Conservation (phyloP, 1,140 invertebrate species). For the Eulimnadia texana region DNA sequence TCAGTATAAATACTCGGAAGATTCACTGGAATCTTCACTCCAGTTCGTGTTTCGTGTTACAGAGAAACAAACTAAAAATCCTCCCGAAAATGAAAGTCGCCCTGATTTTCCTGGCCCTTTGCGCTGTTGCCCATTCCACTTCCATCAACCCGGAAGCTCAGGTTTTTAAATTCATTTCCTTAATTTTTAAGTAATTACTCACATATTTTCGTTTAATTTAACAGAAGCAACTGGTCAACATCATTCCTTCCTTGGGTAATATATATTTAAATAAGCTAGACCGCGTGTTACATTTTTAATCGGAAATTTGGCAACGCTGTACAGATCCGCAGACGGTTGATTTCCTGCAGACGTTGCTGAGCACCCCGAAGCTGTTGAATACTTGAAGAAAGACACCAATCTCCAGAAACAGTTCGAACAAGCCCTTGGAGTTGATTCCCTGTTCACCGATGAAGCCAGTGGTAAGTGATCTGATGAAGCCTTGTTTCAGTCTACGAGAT, state of each 20-base stretch:
- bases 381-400: background rate
- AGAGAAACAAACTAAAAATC: too few species aligned
- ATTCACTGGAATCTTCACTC: too few species aligned
- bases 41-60: too few species aligned
- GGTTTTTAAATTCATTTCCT: background rate
- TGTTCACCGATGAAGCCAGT: background rate
- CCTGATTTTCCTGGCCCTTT: background rate
- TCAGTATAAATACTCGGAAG: too few species aligned
- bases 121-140: background rate
- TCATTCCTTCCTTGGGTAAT: background rate
- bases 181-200: background rate
- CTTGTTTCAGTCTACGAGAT: too few species aligned
- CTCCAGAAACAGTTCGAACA: background rate
- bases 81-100: background rate
- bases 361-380: background rate
- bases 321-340: background rate
- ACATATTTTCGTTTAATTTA: background rate
- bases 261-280: too few species aligned
- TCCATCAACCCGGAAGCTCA: background rate
- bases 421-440: background rate
- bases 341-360: background rate
- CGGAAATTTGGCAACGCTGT: background rate
- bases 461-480: too few species aligned
- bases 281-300: background rate
- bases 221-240: background rate